These are phyloP conservation scores for Halcyon leucocephala DNA, from an alignment of 2,797 vertebrate genomes.

Conservation along the genomic window DNA sequence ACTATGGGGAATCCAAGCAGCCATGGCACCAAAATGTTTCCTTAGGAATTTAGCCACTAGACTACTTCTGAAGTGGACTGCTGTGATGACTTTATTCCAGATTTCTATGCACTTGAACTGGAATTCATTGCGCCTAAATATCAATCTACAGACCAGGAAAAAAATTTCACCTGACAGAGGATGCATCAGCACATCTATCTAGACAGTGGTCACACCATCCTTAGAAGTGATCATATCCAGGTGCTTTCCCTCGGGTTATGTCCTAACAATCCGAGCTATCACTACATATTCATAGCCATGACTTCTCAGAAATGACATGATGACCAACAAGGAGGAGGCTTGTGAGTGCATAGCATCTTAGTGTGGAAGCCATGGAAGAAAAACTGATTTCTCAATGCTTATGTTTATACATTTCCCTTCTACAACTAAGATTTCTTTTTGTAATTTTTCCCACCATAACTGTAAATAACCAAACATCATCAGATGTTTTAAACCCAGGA, in stretches of 20 bases:
- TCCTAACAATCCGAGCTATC: background rate
- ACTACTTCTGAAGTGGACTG: background rate
- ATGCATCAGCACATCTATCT: background rate
- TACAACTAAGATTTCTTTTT: background rate
- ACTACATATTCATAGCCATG: background rate
- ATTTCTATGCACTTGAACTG: background rate
- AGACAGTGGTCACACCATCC: background rate
- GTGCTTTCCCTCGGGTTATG: background rate
- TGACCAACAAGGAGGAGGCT: background rate
- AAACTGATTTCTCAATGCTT: background rate
- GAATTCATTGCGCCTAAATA: background rate
- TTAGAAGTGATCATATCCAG: background rate
- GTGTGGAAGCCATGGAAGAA: background rate
- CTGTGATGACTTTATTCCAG: background rate
- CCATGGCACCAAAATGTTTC: background rate
- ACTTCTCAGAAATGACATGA: background rate
- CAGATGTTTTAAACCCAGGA: background rate
- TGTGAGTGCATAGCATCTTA: background rate
- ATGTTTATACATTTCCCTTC: background rate
- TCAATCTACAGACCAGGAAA: background rate
- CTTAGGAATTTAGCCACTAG: background rate
- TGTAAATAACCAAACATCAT: background rate
- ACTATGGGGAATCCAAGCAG: background rate
- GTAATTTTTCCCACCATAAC: background rate
- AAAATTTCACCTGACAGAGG: background rate